Conservation (phyloP, 2,113 vertebrate genomes). For the Lates calcarifer region DNA sequence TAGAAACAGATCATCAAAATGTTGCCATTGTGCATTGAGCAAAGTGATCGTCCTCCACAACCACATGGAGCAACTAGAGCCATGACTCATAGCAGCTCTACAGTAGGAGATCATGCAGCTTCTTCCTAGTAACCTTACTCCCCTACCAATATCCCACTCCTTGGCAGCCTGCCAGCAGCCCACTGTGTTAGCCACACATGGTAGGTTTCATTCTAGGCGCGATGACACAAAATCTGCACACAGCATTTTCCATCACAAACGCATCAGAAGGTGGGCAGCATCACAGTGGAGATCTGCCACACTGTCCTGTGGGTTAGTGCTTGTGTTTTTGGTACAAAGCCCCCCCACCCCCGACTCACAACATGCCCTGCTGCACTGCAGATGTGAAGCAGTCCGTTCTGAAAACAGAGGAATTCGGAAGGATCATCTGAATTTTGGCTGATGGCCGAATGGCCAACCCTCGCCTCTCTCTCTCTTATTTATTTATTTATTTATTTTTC, state of each 20-base stretch:
- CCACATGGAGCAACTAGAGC: conserved; percentile 63
- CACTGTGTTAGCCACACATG: conserved; percentile 73
- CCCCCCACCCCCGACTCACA: conserved; percentile 11
- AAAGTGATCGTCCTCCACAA: conserved; percentile 60
- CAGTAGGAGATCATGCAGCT: conserved; percentile 60
- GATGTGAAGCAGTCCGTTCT: conserved; percentile 56
- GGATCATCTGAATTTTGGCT: conserved; percentile 52
- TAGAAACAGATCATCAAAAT: conserved; percentile 30
- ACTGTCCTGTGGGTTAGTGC: conserved; percentile 29
- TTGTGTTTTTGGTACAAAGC: conserved; percentile 19
- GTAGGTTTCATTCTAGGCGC: conserved; percentile 68
- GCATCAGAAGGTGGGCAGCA: conserved; percentile 64
- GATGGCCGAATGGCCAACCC: conserved; percentile 37
- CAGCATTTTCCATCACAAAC: conserved; percentile 69
- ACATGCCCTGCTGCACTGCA: conserved; percentile 64
- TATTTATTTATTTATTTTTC: too few species aligned
- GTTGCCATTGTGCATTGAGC: conserved; percentile 50
- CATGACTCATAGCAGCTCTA: conserved; percentile 66
- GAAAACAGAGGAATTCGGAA: conserved; percentile 30
- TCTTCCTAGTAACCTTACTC: conserved; percentile 67
- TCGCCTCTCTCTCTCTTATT: background rate
- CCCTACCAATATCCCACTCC: conserved; percentile 73
- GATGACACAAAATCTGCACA: conserved; percentile 72
- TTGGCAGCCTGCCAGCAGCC: conserved; percentile 74
- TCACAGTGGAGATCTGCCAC: conserved; percentile 50